These are phyloP conservation scores for Mola mola DNA, from an alignment of 2,113 vertebrate species.

Conservation along the genomic window DNA sequence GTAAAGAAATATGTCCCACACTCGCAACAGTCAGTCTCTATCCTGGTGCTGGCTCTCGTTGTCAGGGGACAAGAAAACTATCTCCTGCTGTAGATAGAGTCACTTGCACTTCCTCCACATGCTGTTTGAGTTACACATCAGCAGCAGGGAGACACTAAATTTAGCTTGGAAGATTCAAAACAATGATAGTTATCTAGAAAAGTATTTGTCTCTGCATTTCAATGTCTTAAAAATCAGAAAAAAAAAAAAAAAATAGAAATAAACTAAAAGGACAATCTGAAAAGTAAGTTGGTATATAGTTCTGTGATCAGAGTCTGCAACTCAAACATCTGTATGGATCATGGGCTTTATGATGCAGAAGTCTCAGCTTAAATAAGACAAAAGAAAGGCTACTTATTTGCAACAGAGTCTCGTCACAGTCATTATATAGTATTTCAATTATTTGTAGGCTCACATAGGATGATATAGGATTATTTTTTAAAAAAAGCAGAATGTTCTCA, in stretches of 20 bases:
- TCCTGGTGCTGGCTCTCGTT: slow-evolving; percentile 9
- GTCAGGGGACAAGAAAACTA: slow-evolving; percentile 12
- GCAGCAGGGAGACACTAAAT: slow-evolving; percentile 17
- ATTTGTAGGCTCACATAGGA: neutral
- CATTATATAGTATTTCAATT: neutral
- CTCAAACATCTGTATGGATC: neutral
- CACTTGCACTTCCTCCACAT: slow-evolving; percentile 19
- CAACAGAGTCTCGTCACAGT: no score
- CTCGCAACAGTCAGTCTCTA: slow-evolving; percentile 23
- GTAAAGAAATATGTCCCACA: slow-evolving; percentile 26
- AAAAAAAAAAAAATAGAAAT: no score
- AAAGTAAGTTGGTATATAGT: no score
- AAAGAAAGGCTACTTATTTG: neutral
- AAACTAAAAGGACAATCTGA: neutral
- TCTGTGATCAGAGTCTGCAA: neutral
- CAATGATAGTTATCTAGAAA: neutral
- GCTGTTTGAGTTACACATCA: slow-evolving; percentile 28
- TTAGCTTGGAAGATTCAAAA: slow-evolving; percentile 2
- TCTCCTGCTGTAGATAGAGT: slow-evolving; percentile 33
- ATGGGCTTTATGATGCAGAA: no score
- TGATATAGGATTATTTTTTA: no score
- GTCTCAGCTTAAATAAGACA: neutral
- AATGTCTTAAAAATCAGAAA: neutral
- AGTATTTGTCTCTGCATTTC: no score
- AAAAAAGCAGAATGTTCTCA: neutral